Evolutionary conservation across 1,140 invertebrate genomes (phyloP), one percentile per base, ranked within the genome.

Genomic region (Dendrolimus kikuchii): DNA sequence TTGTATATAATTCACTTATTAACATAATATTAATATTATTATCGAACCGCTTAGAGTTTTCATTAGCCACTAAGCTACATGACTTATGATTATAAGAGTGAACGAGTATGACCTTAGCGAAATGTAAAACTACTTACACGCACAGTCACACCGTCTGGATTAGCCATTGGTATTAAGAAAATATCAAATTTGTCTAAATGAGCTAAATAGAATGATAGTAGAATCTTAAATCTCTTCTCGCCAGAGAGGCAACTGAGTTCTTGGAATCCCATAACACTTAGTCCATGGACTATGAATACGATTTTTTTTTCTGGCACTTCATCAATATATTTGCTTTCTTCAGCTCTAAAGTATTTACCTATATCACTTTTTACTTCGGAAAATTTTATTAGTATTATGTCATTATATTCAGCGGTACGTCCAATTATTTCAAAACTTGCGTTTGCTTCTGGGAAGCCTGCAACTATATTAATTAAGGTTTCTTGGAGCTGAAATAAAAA

Each of bases 151-250:
- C 80, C 81, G 54, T 85, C 79, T 5, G 81, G 81, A 66, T 85
- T 82, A 2, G 74, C 80, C 55, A 83, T 54, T 0, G 81, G 78
- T 54, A 85, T 71, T 5, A 81, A 51, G 59, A 69, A 85, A 64
- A 85, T 79, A 47, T 85, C 78, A 44, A 81, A 85, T n/a, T 74
- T 66, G 40, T 79, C 67, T 49, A 82, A 65, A 64, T 82, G 68
- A 36, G 60, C 46, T 5, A 70, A 53, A 59, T 82, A 82, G 60
- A 70, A 76, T 2, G 56, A 57, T 3, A 79, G 7, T 6, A 74
- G 64, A n/a, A 42, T 46, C 42, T 45, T 40, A 4, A 75, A 74
- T 23, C 48, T 8, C 0, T 44, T 38, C 2, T 51, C 5, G 5
- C 46, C 2, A 5, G 38, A 37, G 6, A 77, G 45, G 42, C 71